Evolutionary conservation across 2,113 vertebrate species (phyloP), one percentile per base, ranked within the genome.

Genomic region (Eulacestoma nigropectus): DNA sequence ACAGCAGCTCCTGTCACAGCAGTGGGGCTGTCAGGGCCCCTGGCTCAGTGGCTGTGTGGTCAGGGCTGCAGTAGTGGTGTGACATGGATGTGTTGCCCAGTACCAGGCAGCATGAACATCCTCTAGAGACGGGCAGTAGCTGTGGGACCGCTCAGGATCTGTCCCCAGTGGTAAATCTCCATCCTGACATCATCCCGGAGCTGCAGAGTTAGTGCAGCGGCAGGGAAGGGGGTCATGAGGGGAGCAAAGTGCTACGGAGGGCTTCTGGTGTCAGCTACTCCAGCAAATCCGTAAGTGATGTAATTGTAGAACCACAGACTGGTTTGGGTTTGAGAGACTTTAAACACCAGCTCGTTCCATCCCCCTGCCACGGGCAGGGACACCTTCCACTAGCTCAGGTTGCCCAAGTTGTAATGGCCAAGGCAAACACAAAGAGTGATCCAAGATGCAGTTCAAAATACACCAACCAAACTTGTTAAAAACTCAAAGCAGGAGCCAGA

Each of bases 41-140:
- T 63, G n/a, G 25, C 63, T 63, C 6, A 0, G 35, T 4, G 2
- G 19, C 73, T 53, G 25, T 49, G 12, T 1, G 20, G 8, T 23
- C 56, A 70, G 64, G 70, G 52, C 65, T 56, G 60, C 32, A 14
- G 44, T 16, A 4, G 26, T 46, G 37, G 6, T 64, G 50, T 44
- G 14, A 33, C 25, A 16, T 0, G 5, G 41, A 6, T 0, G 11
- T 25, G 11, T 2, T 30, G 41, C 10, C 33, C 35, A n/a, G 42
- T 20, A 33, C 12, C 44, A 74, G 50, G 22, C 4, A 5, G 46
- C 42, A 32, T 0, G 17, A 33, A 68, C 59, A 6, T 33, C 63
- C 86, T 84, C 73, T 52, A 52, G 42, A 59, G 30, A 32, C 0
- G 4, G 26, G 57, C 2, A 5, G 26, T 7, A 37, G 70, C 37